phyloP scores from a whole-genome alignment of 2,888 invertebrate genomes.

The Callyntrura guangdongensis region DNA sequence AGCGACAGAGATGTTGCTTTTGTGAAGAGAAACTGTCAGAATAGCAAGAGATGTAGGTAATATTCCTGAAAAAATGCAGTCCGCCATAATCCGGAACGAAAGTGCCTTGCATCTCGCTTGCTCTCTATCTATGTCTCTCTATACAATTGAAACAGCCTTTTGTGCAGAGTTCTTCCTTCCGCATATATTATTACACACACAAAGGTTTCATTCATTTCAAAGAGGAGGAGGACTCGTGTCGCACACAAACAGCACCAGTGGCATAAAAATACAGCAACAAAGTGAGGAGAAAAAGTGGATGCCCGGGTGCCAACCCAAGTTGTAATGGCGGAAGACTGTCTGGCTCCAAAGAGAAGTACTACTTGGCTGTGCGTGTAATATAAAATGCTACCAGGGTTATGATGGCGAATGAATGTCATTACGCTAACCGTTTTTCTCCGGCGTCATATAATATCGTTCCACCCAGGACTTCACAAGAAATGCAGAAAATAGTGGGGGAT shows the following conservation, averaged over 20 bases:
- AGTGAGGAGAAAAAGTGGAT: constrained; percentile 37
- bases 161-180: background rate
- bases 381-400: background rate
- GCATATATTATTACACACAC: background rate
- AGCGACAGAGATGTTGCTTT: background rate
- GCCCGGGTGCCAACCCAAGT: constrained; percentile 70
- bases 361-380: background rate
- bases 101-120: constrained; percentile 1
- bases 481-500: background rate
- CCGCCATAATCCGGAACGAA: constrained; percentile 36
- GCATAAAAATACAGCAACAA: constrained; percentile 38
- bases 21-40: background rate
- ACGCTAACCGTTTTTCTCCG: constrained; percentile 13
- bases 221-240: background rate
- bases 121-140: background rate
- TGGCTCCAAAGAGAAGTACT: constrained; percentile 54
- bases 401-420: constrained; percentile 27
- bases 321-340: constrained; percentile 73
- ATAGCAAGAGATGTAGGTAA: constrained; percentile 1
- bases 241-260: background rate
- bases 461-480: background rate
- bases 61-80: constrained; percentile 4
- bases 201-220: background rate
- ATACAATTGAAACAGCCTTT: background rate
- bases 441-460: background rate